Percentiles rank a stretch among this genome's conserved stretches.
Conservation (phyloP, 1,140 invertebrate species). For the Heliothis subflexa region DNA sequence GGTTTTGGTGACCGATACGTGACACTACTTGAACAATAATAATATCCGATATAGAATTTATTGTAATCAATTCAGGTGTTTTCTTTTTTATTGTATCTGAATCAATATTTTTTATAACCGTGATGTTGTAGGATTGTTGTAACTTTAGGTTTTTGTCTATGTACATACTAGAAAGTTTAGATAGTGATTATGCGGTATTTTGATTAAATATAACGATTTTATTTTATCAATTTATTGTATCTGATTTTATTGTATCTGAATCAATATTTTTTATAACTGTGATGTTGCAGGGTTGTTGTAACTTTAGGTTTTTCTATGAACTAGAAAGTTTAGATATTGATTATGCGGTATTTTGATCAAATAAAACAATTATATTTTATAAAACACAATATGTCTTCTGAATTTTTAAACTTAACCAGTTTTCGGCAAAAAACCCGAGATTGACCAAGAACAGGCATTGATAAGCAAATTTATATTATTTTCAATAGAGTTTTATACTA, state of each 20-base stretch:
- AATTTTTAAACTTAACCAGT: too few species aligned
- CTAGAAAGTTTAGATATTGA: too few species aligned
- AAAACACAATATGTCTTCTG: too few species aligned
- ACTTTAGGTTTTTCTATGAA: neutral
- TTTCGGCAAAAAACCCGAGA: too few species aligned
- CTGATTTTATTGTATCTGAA: neutral
- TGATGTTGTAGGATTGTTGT: neutral
- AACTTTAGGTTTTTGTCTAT: neutral
- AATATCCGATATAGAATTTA: conserved; percentile 38
- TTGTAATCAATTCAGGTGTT: conserved; percentile 9
- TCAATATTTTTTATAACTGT: neutral
- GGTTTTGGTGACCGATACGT: conserved; percentile 57
- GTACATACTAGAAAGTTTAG: neutral
- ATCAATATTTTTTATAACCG: neutral
- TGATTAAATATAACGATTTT: too few species aligned
- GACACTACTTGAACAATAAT: conserved; percentile 43
- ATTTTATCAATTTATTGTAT: too few species aligned
- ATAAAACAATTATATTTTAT: too few species aligned
- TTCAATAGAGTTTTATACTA: too few species aligned
- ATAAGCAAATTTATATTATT: too few species aligned
- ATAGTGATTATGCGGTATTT: too few species aligned
- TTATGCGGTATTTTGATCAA: too few species aligned
- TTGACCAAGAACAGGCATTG: too few species aligned
- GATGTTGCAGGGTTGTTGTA: neutral
- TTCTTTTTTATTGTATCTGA: conserved; percentile 1